A percentile compares a stretch with the other conserved stretches of the same genome.
Evolutionary conservation across 2,797 vertebrate species (phyloP).

Genomic region (Acipenser oxyrinchus): DNA sequence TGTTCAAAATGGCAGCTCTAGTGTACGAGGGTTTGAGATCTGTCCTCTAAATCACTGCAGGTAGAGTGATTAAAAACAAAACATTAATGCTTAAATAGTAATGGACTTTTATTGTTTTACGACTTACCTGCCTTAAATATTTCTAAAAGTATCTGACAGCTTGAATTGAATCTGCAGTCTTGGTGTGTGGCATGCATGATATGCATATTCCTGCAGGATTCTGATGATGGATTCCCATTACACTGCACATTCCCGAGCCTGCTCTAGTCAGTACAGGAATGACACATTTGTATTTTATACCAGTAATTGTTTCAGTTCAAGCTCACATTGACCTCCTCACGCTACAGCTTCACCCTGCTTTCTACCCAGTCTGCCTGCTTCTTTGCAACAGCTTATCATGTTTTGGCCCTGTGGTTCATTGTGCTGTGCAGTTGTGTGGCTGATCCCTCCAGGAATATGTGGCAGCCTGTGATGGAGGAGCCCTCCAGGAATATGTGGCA

Average conservation of each 20-base stretch:
- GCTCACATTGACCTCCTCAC: constrained; percentile 17
- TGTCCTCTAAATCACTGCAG: too few relatives aligned
- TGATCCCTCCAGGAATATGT: constrained; percentile 14
- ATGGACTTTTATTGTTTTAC: too few relatives aligned
- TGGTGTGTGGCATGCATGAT: too few relatives aligned
- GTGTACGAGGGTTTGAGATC: too few relatives aligned
- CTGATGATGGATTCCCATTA: too few relatives aligned
- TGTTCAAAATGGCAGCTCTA: too few relatives aligned
- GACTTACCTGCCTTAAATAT: too few relatives aligned
- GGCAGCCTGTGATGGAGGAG: constrained; percentile 37
- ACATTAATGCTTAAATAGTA: too few relatives aligned
- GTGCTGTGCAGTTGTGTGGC: constrained; percentile 9
- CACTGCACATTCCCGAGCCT: not conserved
- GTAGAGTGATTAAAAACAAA: too few relatives aligned
- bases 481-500: constrained; percentile 25
- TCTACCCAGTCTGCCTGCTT: constrained; percentile 38
- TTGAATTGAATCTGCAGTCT: too few relatives aligned
- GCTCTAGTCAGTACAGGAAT: not conserved
- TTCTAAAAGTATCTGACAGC: too few relatives aligned
- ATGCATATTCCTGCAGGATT: too few relatives aligned
- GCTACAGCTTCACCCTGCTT: constrained; percentile 23
- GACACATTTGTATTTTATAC: not conserved
- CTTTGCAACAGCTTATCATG: constrained; percentile 52
- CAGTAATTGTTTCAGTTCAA: not conserved
- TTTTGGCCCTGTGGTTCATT: constrained; percentile 43